Base-by-base conservation (phyloP, 2,113 vertebrate genomes). In the Saguinus midas region DNA sequence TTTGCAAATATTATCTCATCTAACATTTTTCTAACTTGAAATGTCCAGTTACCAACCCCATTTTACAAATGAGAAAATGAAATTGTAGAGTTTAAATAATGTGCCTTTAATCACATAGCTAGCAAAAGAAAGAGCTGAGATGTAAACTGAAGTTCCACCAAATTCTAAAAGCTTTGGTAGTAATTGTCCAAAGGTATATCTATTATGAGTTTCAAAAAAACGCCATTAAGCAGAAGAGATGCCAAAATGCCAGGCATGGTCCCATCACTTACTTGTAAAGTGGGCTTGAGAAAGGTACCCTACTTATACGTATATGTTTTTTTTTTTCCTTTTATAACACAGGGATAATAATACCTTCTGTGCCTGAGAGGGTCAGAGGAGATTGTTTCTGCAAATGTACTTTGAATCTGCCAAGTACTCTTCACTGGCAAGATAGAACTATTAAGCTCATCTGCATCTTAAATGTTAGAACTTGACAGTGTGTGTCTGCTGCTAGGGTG, bases 401-500 rank as follows among this genome's bases (percentile, higher is more conserved):
- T 90, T 48, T 79, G 40, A 96, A 91, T 96, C 48, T 92, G 55
- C 37, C 57, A 93, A 86, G 68, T 80, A 52, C 37, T 90, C n/a
- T 95, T 96, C 83, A 81, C 58, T 55, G 48, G 29, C 83, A 78
- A 93, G 57, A 75, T 29, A 61, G n/a, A 93, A 50, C 73, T 80
- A 80, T 83, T 92, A 92, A 70, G 64, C 57, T 91, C 45, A 96
- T 81, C 5, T 93, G 87, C 91, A 95, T 96, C 75, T 84, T 82
- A 95, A 91, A 91, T 97, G 80, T 95, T 93, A 85, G 80, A 96
- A 93, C 94, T 94, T 96, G 18, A 92, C 92, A 76, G 29, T 50
- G 12, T 76, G 2, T 66, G 12, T 96, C 87, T 97, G 90, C 75
- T 97, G 50, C 96, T 97, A 85, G 96, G 86, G 83, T 97, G 92